Evolutionary conservation across 2,113 vertebrate species (phyloP).

Genomic region (Pica pica): DNA sequence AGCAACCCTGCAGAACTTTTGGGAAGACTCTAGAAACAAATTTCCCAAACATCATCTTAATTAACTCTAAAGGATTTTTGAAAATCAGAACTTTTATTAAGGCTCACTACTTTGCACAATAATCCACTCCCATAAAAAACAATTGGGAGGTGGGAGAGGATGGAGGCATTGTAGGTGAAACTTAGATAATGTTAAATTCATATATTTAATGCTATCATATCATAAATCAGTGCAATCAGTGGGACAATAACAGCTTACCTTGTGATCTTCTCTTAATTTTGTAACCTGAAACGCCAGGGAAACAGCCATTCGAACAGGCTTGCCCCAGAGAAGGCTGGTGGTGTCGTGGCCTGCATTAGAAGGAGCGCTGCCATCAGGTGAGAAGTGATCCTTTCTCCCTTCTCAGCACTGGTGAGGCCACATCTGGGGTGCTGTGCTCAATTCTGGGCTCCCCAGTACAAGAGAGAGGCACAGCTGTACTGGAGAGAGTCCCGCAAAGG

Average conservation of each 20-base stretch:
- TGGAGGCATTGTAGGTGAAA: background rate
- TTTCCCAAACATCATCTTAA: background rate
- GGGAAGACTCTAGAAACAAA: background rate
- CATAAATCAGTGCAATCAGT: background rate
- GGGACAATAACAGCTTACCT: background rate
- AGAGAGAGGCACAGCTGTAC: background rate
- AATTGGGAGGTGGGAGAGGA: rapidly evolving
- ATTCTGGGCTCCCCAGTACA: background rate
- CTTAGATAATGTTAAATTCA: background rate
- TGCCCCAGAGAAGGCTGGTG: background rate
- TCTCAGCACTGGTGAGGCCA: background rate
- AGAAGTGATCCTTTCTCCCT: background rate
- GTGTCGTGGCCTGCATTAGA: background rate
- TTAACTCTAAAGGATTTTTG: background rate
- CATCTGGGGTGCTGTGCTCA: background rate
- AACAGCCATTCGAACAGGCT: background rate
- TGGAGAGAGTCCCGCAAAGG: background rate
- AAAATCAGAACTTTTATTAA: background rate
- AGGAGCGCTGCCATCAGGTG: background rate
- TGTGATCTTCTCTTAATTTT: background rate
- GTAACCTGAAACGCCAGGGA: background rate
- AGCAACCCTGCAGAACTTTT: background rate
- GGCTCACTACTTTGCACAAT: background rate
- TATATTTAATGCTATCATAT: background rate
- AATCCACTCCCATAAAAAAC: background rate